A percentile compares a stretch with the other conserved stretches of the same genome.
Evolutionary conservation across 2,888 invertebrate species (phyloP).

Genomic region (Diachrysia chrysitis): DNA sequence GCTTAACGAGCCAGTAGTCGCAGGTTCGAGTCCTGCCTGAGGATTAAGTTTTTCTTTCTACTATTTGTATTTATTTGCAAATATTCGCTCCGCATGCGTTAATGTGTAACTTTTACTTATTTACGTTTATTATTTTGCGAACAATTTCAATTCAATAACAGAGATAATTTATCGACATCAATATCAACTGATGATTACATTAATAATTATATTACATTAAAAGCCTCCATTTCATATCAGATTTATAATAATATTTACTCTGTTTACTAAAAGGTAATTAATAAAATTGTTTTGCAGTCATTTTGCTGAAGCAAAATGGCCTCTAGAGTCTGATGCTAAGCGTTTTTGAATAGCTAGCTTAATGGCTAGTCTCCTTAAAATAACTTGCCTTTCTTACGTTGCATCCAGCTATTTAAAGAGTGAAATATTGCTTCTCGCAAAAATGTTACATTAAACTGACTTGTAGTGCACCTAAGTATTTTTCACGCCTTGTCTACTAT

Average conservation of each 20-base stretch:
- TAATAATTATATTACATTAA: background rate
- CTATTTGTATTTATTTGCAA: too few relatives aligned
- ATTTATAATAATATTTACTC: background rate
- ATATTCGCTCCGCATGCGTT: too few relatives aligned
- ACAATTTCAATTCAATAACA: background rate
- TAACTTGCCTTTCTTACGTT: slow-evolving; percentile 32
- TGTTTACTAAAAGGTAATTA: slow-evolving; percentile 14
- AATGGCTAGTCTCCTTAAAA: slow-evolving; percentile 44
- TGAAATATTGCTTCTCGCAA: slow-evolving; percentile 50
- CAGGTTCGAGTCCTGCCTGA: too few relatives aligned
- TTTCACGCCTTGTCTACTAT: slow-evolving; percentile 35
- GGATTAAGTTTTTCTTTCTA: too few relatives aligned
- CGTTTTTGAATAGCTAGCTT: slow-evolving; percentile 52
- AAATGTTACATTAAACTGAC: slow-evolving; percentile 43
- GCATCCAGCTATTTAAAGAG: slow-evolving; percentile 34
- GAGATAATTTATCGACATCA: background rate
- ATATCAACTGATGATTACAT: slow-evolving; percentile 1
- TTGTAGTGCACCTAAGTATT: slow-evolving; percentile 32
- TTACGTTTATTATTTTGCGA: background rate
- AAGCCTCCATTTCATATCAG: slow-evolving; percentile 3
- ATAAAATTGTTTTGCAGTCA: slow-evolving; percentile 18
- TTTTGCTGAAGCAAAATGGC: slow-evolving; percentile 12
- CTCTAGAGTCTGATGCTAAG: slow-evolving; percentile 31
- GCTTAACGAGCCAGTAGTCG: too few relatives aligned
- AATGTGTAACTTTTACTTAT: too few relatives aligned